Conservation (phyloP, 1,140 invertebrate species). For the Frieseomelitta varia region DNA sequence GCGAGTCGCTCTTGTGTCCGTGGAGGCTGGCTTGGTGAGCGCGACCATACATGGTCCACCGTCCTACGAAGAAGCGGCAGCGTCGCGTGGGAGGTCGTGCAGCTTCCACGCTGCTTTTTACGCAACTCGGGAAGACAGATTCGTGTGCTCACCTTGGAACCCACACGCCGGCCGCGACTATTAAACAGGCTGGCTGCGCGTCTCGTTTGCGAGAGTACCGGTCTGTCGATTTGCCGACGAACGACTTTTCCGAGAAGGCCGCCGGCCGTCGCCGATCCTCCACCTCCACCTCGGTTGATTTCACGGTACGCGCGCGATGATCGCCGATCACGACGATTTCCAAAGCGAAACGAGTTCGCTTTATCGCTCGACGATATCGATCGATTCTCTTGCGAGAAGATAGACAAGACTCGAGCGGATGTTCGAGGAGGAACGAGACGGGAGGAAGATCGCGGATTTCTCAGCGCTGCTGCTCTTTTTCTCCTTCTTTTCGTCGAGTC, state of each 20-base stretch:
- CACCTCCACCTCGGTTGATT: neutral
- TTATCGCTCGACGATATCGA: neutral
- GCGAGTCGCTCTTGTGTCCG: neutral
- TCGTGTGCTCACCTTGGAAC: slow-evolving; percentile 46
- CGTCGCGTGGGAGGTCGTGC: slow-evolving; percentile 65
- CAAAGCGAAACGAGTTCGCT: neutral
- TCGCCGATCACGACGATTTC: neutral
- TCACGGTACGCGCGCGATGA: neutral
- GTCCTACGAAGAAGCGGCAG: slow-evolving; percentile 45
- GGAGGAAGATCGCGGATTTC: neutral
- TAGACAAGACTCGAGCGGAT: neutral
- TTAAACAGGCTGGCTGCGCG: slow-evolving; percentile 20
- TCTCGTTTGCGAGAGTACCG: neutral
- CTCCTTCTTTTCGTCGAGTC: neutral
- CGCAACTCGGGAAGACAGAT: slow-evolving; percentile 46
- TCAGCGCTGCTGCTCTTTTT: too few species aligned
- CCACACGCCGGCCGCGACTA: slow-evolving; percentile 25
- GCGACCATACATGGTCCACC: slow-evolving; percentile 65
- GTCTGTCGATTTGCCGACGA: neutral
- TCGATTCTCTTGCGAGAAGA: neutral
- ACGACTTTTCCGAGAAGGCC: slow-evolving; percentile 9
- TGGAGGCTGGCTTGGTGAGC: neutral
- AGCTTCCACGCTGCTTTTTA: slow-evolving; percentile 50
- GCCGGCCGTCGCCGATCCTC: neutral
- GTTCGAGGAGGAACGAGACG: neutral